Base-by-base conservation (phyloP, 2,888 invertebrate genomes). In the Drosophila pegasa region DNA sequence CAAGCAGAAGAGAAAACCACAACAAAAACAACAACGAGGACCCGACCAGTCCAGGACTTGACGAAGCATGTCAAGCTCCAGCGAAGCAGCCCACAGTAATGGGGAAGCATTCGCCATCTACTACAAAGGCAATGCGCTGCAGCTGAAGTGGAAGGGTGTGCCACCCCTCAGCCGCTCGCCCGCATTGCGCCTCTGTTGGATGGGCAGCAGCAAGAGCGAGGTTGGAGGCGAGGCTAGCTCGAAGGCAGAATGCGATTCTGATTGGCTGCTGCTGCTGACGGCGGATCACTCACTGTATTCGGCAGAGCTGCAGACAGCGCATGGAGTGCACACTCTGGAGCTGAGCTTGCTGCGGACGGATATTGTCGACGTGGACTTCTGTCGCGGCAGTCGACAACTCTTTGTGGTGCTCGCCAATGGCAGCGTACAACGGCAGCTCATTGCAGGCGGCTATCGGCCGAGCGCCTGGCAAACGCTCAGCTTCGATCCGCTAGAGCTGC, bases 401-500 rank as follows among this genome's bases (percentile, higher is more conserved):
- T 91, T 85, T 55, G 63, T 90, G 35, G 90, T 90, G 3, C 76
- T 75, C 0, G 55, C 40, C 38, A 64, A 38, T 47, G 79, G 68
- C 55, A 80, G 47, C 3, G 79, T 67, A 54, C 80, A 69, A 45
- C 74, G 57, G 25, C 79, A 89, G 33, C 71, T 84, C 16, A 54
- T 80, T 6, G 48, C 56, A 0, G 56, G 55, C 2, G 51, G 61
- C n/a, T 71, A 74, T 7, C 63, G 73, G 1, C 60, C 75, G 5
- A 65, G 68, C 18, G 75, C 76, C 2, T 91, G 92, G 92, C 71
- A 85, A 62, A 78, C 87, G 6, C 75, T 91, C 5, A 78, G 80
- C n/a, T 92, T 91, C 52, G 91, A 91, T 71, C 91, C 91, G 0
- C 71, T 92, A 5, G 91, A 90, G 68, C 71, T 91, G 14, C 84